Percentiles rank a stretch among this genome's conserved stretches.
Evolutionary conservation across 2,797 vertebrate genomes (phyloP).

Genomic region (Lacerta bilineata): DNA sequence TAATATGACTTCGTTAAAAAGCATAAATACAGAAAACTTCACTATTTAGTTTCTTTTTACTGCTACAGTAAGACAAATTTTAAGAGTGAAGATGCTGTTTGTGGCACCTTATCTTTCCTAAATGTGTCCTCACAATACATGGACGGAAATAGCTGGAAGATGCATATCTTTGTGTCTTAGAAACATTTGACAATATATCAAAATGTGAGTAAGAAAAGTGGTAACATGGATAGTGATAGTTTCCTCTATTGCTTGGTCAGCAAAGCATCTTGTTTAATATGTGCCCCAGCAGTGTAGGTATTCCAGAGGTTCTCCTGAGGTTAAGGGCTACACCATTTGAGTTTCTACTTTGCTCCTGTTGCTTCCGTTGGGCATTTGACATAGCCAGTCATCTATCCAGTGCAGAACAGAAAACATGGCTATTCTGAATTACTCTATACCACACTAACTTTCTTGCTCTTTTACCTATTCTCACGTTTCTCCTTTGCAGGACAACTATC

Average conservation of each 20-base stretch:
- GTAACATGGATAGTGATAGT: background rate
- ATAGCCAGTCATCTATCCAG: background rate
- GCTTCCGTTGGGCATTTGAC: too few species aligned
- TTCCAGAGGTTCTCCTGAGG: background rate
- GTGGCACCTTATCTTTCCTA: background rate
- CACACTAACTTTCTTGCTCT: background rate
- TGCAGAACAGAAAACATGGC: background rate
- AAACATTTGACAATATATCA: background rate
- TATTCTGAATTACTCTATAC: background rate
- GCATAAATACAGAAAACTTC: background rate
- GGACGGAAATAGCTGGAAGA: background rate
- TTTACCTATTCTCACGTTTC: slow-evolving; percentile 40
- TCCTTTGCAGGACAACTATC: slow-evolving; percentile 87
- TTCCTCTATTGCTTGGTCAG: background rate
- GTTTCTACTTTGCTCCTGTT: background rate
- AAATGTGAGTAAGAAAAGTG: background rate
- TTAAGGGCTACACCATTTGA: background rate
- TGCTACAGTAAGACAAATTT: background rate
- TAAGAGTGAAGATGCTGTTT: background rate
- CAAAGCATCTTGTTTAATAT: background rate
- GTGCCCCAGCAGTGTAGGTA: too few species aligned
- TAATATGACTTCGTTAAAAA: background rate
- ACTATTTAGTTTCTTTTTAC: background rate
- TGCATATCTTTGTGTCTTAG: background rate
- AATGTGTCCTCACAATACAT: background rate